Conservation (phyloP, 1,140 invertebrate species). For the Kradibia gibbosae region DNA sequence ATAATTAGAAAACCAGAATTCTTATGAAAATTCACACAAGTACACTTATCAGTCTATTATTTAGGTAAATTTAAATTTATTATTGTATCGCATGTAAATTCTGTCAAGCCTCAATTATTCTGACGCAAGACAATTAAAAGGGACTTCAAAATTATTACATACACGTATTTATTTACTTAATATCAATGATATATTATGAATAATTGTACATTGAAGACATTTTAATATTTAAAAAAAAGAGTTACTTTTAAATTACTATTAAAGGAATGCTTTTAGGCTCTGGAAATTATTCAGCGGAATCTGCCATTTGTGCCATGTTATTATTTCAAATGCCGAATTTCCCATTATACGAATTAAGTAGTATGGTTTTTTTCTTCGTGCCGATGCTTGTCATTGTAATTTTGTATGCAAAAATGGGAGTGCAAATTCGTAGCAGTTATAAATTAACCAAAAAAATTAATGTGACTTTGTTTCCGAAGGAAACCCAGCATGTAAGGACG, state of each 20-base stretch:
- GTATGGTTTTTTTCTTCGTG: slow-evolving; percentile 86
- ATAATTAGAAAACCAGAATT: no score
- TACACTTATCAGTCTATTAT: no score
- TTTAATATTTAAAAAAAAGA: slow-evolving; percentile 10
- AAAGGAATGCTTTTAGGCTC: slow-evolving; percentile 65
- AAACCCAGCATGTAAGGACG: slow-evolving; percentile 77
- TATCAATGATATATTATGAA: no score
- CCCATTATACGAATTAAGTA: slow-evolving; percentile 86
- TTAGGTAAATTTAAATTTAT: no score
- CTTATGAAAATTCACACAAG: no score
- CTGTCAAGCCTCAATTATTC: no score
- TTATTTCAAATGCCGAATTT: slow-evolving; percentile 65
- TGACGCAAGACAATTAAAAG: no score
- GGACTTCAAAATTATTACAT: no score
- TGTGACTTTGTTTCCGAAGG: slow-evolving; percentile 78
- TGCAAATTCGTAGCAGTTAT: slow-evolving; percentile 76
- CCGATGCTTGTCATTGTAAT: slow-evolving; percentile 85
- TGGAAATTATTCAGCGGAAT: slow-evolving; percentile 74
- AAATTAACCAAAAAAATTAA: slow-evolving; percentile 56
- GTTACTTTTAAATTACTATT: slow-evolving; percentile 42
- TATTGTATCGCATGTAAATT: no score
- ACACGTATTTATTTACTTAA: no score
- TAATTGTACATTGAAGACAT: no score
- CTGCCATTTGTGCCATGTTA: slow-evolving; percentile 84
- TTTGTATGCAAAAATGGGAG: slow-evolving; percentile 85